Evolutionary conservation across 2,888 invertebrate genomes (phyloP).

Genomic region (Halictus ligatus): DNA sequence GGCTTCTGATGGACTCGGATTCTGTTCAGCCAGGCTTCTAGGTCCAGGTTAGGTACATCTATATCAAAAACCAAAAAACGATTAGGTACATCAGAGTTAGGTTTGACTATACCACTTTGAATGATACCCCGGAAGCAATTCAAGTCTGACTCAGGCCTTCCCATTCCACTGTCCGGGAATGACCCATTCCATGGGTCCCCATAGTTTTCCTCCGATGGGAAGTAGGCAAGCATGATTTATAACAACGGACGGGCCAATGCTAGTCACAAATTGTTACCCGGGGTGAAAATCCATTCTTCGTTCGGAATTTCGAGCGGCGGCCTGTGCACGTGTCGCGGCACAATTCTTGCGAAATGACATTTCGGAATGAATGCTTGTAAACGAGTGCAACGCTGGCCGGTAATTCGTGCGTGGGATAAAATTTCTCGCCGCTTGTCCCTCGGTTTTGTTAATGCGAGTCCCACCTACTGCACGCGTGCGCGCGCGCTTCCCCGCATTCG

Average conservation of each 20-base stretch:
- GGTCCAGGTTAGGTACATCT: too few relatives aligned
- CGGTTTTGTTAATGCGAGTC: slow-evolving; percentile 49
- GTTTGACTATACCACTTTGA: not conserved
- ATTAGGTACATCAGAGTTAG: not conserved
- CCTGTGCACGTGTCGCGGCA: slow-evolving; percentile 19
- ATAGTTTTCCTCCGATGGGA: not conserved
- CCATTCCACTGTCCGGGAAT: not conserved
- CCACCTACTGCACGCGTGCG: not conserved
- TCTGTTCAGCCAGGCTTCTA: too few relatives aligned
- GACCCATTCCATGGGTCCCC: too few relatives aligned
- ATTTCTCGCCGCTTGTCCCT: slow-evolving; percentile 45
- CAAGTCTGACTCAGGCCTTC: not conserved
- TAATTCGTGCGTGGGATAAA: slow-evolving; percentile 59
- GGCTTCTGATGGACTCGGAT: too few relatives aligned
- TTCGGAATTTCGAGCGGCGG: slow-evolving; percentile 31
- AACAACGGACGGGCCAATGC: not conserved
- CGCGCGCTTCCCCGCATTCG: not conserved
- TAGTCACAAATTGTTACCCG: slow-evolving; percentile 28
- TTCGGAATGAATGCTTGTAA: slow-evolving; percentile 45
- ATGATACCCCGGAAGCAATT: not conserved
- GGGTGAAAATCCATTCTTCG: slow-evolving; percentile 40
- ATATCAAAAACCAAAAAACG: too few relatives aligned
- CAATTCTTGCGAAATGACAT: slow-evolving; percentile 57
- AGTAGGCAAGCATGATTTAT: not conserved
- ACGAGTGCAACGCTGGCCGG: slow-evolving; percentile 51